A percentile compares a stretch with the other conserved stretches of the same genome.
Conservation (phyloP, 2,888 invertebrate species). For the Oithona nana region DNA sequence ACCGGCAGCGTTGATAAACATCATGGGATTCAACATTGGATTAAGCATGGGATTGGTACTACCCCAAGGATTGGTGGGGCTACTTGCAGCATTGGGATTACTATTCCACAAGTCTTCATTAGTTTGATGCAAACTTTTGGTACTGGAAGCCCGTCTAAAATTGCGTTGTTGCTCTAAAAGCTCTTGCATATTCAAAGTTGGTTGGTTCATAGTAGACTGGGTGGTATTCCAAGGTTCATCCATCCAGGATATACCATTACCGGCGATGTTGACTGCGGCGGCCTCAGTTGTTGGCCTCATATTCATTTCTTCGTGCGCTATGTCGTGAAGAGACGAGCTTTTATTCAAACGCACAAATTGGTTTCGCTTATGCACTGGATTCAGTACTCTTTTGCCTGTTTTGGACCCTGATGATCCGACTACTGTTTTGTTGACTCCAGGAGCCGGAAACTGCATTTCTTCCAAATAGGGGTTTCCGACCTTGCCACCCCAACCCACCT, state of each 20-base stretch:
- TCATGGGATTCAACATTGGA: not conserved
- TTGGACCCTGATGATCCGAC: not conserved
- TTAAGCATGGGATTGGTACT: not conserved
- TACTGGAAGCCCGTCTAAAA: not conserved
- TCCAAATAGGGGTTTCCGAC: not conserved
- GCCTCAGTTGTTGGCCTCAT: not conserved
- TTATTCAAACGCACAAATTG: not conserved
- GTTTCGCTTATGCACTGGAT: not conserved
- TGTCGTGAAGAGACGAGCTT: conserved; percentile 11
- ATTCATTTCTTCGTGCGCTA: not conserved
- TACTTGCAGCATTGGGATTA: not conserved
- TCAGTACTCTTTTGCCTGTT: not conserved
- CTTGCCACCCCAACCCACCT: not conserved
- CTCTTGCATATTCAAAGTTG: not conserved
- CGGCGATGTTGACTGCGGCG: not conserved
- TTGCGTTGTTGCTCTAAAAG: not conserved
- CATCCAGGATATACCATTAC: conserved; percentile 9
- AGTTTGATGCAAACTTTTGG: conserved; percentile 10
- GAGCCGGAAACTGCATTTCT: not conserved
- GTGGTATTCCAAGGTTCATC: conserved; percentile 5
- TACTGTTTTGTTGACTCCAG: not conserved
- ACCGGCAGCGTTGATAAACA: too few species aligned
- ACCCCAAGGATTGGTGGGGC: not conserved
- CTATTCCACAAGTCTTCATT: not conserved
- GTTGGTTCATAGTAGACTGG: not conserved